Evolutionary conservation across 2,888 invertebrate genomes (phyloP).

Genomic region (Falcaria lacertinaria): DNA sequence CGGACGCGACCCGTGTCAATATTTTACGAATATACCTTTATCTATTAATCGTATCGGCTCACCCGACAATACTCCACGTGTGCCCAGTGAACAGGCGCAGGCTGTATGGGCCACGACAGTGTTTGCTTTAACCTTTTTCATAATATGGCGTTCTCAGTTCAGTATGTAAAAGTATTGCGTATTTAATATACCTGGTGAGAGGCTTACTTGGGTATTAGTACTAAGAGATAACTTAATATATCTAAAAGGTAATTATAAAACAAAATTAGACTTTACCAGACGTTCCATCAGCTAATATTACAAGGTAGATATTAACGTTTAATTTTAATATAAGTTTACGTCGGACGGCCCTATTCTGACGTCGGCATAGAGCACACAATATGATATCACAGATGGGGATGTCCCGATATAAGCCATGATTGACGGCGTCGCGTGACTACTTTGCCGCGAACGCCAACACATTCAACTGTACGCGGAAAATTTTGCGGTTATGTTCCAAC

Average conservation of each 20-base stretch:
- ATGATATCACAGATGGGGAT: not conserved
- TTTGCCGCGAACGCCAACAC: not conserved
- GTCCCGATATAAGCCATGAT: not conserved
- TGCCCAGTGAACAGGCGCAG: not conserved
- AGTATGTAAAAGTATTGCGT: no score
- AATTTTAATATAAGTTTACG: no score
- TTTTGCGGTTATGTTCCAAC: not conserved
- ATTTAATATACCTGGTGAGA: no score
- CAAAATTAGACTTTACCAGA: no score
- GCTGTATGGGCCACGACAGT: not conserved
- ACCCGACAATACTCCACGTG: slow-evolving; percentile 2
- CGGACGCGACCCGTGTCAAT: slow-evolving; percentile 9
- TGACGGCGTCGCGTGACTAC: not conserved
- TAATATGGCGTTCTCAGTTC: no score
- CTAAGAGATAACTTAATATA: no score
- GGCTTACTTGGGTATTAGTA: no score
- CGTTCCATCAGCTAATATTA: no score
- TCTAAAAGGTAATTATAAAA: no score
- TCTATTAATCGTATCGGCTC: slow-evolving; percentile 21
- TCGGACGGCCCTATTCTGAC: no score
- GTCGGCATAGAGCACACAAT: not conserved
- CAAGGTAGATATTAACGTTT: no score
- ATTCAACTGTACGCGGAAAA: not conserved
- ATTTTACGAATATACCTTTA: slow-evolving; percentile 17
- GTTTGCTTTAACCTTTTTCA: no score